Evolutionary conservation across 2,888 invertebrate species (phyloP), one percentile per base, ranked within the genome.

Genomic region (Hirtodrosophila histrioides): DNA sequence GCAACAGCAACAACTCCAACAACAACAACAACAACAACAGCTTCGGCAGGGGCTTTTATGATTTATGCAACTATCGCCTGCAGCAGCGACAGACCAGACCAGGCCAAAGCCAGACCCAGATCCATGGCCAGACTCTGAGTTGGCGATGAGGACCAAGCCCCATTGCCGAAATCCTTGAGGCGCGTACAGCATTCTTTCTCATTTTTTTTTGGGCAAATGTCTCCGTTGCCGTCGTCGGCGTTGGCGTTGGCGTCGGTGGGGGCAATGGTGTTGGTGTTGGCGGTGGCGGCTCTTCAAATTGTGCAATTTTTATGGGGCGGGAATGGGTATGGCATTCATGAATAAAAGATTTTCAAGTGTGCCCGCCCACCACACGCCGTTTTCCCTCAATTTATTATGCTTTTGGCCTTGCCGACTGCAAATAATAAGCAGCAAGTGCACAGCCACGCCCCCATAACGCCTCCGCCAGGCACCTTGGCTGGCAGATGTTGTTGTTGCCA

Each of bases 381-480:
- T 64, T 58, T 62, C 69, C 23, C 64, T 70, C 85, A 71, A 83
- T 83, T 87, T 87, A 83, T 83, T 83, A 78, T 83, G 85, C 85
- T 78, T 75, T 81, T 84, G 87, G 87, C 88, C 88, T 86, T 84
- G 87, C 87, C 75, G 73, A 69, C 66, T 71, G 88, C 88, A 88
- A 84, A 84, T 88, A 88, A 88, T 84, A 84, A 84, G 88, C 88
- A 78, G 82, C 87, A 84, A 84, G 78, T 88, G 84, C 87, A 88
- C 64, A 65, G 67, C 69, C 78, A 70, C 86, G 78, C 83, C 78
- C 58, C 45, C 11, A 29, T 29, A 61, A 49, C 67, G 55, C 63
- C 57, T 64, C 7, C n/a, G 36, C 29, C 57, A 43, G 54, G 54
- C 79, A 79, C 75, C 80, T 70, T 65, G 60, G 50, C 45, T 48